Base-by-base conservation (phyloP, 2,888 invertebrate genomes). In the Microdon myrmicae region DNA sequence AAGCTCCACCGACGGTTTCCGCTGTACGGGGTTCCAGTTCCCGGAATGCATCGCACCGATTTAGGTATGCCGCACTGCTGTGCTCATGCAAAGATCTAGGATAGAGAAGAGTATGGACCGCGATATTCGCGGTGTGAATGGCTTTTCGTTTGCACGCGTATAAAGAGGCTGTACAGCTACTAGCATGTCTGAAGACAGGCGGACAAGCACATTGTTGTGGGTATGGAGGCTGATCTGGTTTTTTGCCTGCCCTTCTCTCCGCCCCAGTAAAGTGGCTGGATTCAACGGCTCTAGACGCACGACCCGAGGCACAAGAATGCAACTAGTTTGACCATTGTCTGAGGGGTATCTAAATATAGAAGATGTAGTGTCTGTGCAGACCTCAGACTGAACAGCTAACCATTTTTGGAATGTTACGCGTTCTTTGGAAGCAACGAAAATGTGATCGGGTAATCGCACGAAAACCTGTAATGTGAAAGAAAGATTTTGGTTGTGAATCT, bases 241-340 rank as follows among this genome's bases (percentile, higher is more conserved):
- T 49, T 10, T 28, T 23, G 10, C n/a, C 34, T 23, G 17, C 8
- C 4, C 28, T 4, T 7, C 22, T 26, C 9, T n/a, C 19, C 22
- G 17, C 10, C 17, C 20, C n/a, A 4, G 4, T 13, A 37, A 14
- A 12, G 12, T 22, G 13, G n/a, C 44, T 14, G 29, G 37, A 58
- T 29, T n/a, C 51, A 44, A 44, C 48, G n/a, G n/a, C 38, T 32
- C 31, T n/a, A 20, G 34, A n/a, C n/a, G n/a, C n/a, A n/a, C n/a
- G n/a, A n/a, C n/a, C n/a, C n/a, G 29, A 41, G 31, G 28, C 41
- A 5, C 55, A 58, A 48, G 55, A 55, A 61, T 61, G 23, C 38
- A 55, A 44, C 60, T 55, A 43, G 60, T 43, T 48, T 61, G 60
- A 39, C 60, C 60, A 55, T 61, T 61, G 60, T 60, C 60, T 55